Percentiles rank a stretch among this genome's conserved stretches.
phyloP scores from a whole-genome alignment of 2,888 invertebrate species.

The Stegophylla sp. region DNA sequence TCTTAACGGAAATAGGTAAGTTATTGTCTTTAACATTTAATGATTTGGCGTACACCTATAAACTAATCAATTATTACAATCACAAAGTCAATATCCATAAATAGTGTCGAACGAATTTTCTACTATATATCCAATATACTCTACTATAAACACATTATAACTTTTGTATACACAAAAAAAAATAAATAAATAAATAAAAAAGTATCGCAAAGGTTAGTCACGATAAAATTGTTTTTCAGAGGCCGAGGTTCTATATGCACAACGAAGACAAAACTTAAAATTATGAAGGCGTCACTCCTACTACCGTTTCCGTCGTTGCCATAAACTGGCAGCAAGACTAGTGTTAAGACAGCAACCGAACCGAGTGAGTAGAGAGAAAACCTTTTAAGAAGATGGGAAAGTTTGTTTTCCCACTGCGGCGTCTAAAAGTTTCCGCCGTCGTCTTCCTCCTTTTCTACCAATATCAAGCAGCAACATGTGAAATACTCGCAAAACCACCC shows the following conservation, averaged over 20 bases:
- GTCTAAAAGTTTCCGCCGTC: conserved; percentile 48
- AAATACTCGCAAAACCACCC: conserved; percentile 43
- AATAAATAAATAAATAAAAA: neutral
- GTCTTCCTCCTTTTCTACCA: conserved; percentile 5
- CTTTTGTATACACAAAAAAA: neutral
- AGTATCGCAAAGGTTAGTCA: neutral
- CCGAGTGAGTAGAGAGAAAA: conserved; percentile 31
- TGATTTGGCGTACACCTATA: too few relatives aligned
- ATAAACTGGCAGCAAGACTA: conserved; percentile 33
- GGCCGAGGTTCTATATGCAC: neutral
- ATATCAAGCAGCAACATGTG: conserved; percentile 51
- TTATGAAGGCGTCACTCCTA: conserved; percentile 29
- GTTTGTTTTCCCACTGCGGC: conserved; percentile 53
- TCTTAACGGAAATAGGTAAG: too few relatives aligned
- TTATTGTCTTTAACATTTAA: too few relatives aligned
- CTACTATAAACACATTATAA: too few relatives aligned
- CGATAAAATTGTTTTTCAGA: conserved; percentile 27
- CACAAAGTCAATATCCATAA: too few relatives aligned
- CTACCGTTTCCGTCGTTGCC: conserved; percentile 11
- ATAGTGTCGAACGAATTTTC: too few relatives aligned
- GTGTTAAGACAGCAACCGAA: conserved; percentile 31
- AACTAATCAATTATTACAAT: too few relatives aligned
- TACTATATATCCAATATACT: too few relatives aligned
- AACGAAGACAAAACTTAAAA: conserved; percentile 29
- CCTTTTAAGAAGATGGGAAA: conserved; percentile 58